Conservation (phyloP, 2,888 invertebrate genomes). For the Acanthopleura granulata region DNA sequence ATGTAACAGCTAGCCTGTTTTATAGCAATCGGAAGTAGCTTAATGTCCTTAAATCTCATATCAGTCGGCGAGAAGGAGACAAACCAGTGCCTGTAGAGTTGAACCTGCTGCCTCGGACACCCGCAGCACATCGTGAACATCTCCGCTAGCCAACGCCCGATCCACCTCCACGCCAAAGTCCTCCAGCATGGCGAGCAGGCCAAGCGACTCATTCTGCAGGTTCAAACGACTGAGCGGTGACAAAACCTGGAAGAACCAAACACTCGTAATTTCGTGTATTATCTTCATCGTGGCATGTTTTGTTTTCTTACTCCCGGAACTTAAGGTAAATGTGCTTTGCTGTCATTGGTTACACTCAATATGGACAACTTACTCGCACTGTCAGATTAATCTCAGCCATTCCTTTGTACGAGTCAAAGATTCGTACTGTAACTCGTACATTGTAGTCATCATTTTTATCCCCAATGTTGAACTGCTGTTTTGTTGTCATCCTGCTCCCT, state of each 20-base stretch:
- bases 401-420: slow-evolving; percentile 11
- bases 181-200: not conserved
- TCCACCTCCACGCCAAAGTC: not conserved
- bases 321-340: too few species aligned
- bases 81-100: not conserved
- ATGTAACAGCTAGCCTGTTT: too few species aligned
- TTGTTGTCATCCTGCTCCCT: slow-evolving; percentile 6
- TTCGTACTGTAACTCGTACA: not conserved
- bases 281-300: too few species aligned
- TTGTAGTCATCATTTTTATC: not conserved
- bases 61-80: not conserved
- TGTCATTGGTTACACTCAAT: not conserved
- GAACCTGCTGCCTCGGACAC: not conserved
- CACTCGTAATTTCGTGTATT: not conserved
- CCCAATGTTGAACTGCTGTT: not conserved
- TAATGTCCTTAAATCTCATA: too few species aligned
- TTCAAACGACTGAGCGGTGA: not conserved
- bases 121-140: not conserved
- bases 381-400: slow-evolving; percentile 12
- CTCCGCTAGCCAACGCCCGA: not conserved
- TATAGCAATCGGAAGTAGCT: too few species aligned
- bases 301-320: too few species aligned
- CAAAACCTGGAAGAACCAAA: not conserved
- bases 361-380: not conserved
- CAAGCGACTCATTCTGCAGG: not conserved